These are phyloP conservation scores for Notocelia uddmanniana DNA, from an alignment of 2,888 invertebrate genomes.

Conservation along the genomic window DNA sequence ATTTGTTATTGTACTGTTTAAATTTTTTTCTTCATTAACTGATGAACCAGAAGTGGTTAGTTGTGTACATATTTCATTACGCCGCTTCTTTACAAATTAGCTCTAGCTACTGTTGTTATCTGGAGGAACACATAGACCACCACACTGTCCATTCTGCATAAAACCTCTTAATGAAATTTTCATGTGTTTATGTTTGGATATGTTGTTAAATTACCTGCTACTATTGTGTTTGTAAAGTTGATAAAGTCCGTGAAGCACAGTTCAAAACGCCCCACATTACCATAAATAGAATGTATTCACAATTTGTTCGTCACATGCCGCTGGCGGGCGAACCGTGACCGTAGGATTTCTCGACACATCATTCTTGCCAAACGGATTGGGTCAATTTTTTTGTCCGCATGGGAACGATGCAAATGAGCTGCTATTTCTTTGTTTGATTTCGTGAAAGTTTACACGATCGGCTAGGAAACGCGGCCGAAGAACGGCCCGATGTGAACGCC, in stretches of 20 bases:
- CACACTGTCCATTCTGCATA: not conserved
- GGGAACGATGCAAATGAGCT: conserved; percentile 85
- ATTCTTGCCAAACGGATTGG: conserved; percentile 83
- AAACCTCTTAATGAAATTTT: not conserved
- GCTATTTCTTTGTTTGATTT: conserved; percentile 86
- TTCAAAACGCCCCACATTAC: conserved; percentile 39
- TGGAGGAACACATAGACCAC: not conserved
- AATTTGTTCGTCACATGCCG: conserved; percentile 44
- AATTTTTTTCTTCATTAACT: not conserved
- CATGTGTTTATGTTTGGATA: conserved; percentile 5
- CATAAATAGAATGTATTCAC: conserved; percentile 41
- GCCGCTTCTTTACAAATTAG: not conserved
- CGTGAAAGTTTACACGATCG: conserved; percentile 86
- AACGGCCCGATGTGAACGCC: conserved; percentile 80
- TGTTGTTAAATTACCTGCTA: conserved; percentile 8
- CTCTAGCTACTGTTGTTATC: too few relatives aligned
- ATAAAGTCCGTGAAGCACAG: conserved; percentile 28
- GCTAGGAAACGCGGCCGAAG: conserved; percentile 81
- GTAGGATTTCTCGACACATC: conserved; percentile 81
- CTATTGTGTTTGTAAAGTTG: conserved; percentile 29
- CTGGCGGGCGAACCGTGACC: conserved; percentile 67
- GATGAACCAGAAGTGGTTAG: not conserved
- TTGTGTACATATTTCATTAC: not conserved
- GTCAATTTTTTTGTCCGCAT: conserved; percentile 84
- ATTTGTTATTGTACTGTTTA: not conserved